Evolutionary conservation across 2,797 vertebrate genomes (phyloP), one percentile per base, ranked within the genome.

Genomic region (Heliangelus exortis): DNA sequence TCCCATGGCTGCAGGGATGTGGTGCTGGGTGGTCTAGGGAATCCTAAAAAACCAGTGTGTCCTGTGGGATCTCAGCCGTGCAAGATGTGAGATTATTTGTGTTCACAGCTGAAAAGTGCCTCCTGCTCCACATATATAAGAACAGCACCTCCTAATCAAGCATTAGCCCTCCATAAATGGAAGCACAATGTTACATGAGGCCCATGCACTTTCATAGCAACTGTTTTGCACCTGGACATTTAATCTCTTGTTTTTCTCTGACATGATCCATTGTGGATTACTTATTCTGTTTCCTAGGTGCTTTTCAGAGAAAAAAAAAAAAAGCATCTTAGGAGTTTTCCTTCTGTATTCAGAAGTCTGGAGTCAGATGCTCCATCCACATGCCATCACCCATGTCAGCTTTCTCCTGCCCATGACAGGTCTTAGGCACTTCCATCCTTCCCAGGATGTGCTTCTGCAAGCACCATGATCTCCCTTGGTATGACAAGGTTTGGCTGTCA

Each of bases 221-320:
- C 75, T 92, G 81, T 69, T 89, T 90, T 92, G 82, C 65, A 90
- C 71, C 77, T 71, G 59, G 48, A 59, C 28, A 73, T 85, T 76
- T 84, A 90, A 83, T 83, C 31, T 43, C 58, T 25, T 81, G 18
- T 26, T 77, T 62, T 86, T 72, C 28, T 81, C 28, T 91, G 78
- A 75, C 18, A 65, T 28, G 43, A 92, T 22, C 31, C 69, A 63
- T 6, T 82, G 26, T 43, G 66, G 43, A 79, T 45, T 79, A 90
- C 90, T 86, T 78, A 63, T 67, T 84, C 55, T 71, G 25, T 68
- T 89, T 62, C n/a, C 43, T 80, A 43, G 43, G 28, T 59, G 43
- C 34, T 90, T 87, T 61, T 61, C 47, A 83, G 67, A 74, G 31
- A 67, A 82, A 36, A 84, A 79, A 55, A 81, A 36, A 84, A 17